Percentiles rank a stretch among this genome's conserved stretches.
Conservation (phyloP, 2,113 vertebrate genomes). For the Accipiter cooperii region DNA sequence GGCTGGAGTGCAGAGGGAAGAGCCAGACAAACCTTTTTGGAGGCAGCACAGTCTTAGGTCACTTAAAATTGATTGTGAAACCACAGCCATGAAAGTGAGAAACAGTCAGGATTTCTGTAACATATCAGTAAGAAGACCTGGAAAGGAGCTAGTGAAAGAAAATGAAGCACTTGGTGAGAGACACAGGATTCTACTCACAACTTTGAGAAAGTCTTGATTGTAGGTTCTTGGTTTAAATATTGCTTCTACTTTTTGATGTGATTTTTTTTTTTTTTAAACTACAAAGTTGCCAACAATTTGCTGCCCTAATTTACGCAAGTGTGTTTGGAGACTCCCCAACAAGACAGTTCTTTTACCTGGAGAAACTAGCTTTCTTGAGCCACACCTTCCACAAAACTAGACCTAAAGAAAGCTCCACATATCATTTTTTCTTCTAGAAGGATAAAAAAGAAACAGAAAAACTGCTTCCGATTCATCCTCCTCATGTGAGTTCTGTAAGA, state of each 20-base stretch:
- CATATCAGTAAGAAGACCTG: not conserved
- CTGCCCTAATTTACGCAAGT: not conserved
- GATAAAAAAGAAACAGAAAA: not conserved
- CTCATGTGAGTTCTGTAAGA: not conserved
- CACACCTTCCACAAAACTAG: not conserved
- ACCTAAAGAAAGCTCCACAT: not conserved
- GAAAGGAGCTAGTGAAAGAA: not conserved
- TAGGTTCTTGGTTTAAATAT: not conserved
- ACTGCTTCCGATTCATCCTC: not conserved
- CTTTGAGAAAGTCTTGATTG: not conserved
- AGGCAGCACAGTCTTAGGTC: not conserved
- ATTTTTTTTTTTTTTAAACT: not conserved
- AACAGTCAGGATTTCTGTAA: not conserved
- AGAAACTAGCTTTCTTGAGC: not conserved
- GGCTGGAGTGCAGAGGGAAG: not conserved
- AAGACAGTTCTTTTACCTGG: not conserved
- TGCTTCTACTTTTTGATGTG: not conserved
- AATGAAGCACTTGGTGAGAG: not conserved
- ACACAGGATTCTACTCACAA: not conserved
- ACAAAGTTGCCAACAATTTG: not conserved
- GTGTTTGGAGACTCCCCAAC: not conserved
- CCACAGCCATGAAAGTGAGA: not conserved
- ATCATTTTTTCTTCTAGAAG: not conserved
- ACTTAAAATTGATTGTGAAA: not conserved
- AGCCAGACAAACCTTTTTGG: not conserved